Evolutionary conservation across 2,797 vertebrate species (phyloP).

Genomic region (Halcyon badia): DNA sequence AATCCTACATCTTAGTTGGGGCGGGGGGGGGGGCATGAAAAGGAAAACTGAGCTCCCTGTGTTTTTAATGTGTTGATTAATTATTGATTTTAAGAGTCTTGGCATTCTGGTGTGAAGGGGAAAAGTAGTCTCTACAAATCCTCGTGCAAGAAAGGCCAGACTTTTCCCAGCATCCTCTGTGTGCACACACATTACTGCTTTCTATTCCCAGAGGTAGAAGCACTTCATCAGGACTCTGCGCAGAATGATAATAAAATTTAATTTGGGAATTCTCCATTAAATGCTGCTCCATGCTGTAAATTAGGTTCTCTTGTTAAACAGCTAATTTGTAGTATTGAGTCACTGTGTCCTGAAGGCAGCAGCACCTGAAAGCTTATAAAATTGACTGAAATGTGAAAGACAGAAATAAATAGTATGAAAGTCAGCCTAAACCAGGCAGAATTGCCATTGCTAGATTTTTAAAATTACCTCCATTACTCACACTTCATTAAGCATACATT

Average conservation of each 20-base stretch:
- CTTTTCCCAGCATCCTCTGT: background rate
- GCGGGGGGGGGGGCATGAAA: background rate
- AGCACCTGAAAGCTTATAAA: slow-evolving; percentile 51
- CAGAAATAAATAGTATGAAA: slow-evolving; percentile 37
- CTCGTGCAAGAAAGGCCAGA: background rate
- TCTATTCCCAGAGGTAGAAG: slow-evolving; percentile 23
- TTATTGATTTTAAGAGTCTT: background rate
- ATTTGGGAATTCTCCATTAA: slow-evolving; percentile 66
- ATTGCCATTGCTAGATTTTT: background rate
- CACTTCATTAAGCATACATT: background rate
- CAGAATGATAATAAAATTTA: slow-evolving; percentile 49
- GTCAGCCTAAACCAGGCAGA: background rate
- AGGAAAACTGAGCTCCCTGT: background rate
- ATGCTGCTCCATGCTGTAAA: slow-evolving; percentile 26
- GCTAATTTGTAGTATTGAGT: slow-evolving; percentile 37
- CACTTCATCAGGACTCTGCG: slow-evolving; percentile 10
- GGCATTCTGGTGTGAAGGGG: background rate
- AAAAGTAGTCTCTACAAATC: background rate
- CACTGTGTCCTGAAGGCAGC: slow-evolving; percentile 52
- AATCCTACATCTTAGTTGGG: background rate
- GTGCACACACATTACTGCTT: background rate
- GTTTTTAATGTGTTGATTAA: background rate
- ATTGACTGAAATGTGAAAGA: slow-evolving; percentile 26
- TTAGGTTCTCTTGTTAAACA: slow-evolving; percentile 59
- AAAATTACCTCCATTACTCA: slow-evolving; percentile 31